Evolutionary conservation across 2,797 vertebrate genomes (phyloP).

Genomic region (Mus minutoides): DNA sequence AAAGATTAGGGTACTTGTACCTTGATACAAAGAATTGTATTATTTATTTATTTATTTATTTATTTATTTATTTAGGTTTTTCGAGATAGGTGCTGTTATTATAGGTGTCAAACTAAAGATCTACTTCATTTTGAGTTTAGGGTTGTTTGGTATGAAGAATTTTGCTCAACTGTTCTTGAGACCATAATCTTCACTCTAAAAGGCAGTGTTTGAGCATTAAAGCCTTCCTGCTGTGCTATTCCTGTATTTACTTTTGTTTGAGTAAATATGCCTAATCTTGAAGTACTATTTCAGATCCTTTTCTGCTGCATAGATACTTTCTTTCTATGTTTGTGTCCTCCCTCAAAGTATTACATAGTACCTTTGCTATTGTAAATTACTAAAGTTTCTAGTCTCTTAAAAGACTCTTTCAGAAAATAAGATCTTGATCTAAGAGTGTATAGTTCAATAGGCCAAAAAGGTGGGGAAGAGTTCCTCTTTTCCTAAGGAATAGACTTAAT

Average conservation of each 20-base stretch:
- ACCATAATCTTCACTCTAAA: slow-evolving; percentile 53
- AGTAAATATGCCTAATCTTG: slow-evolving; percentile 30
- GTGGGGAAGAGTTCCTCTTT: neutral
- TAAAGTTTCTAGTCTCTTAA: slow-evolving; percentile 18
- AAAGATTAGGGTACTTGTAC: slow-evolving; percentile 21
- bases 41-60: no score
- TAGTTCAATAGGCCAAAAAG: neutral
- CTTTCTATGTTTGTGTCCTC: slow-evolving; percentile 53
- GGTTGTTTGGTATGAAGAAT: slow-evolving; percentile 45
- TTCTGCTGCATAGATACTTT: slow-evolving; percentile 60
- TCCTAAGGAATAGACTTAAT: slow-evolving; percentile 11
- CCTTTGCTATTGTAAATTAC: slow-evolving; percentile 56
- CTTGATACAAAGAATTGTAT: slow-evolving; percentile 48
- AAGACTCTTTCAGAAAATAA: slow-evolving; percentile 50
- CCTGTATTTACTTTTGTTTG: slow-evolving; percentile 41
- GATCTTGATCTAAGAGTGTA: neutral
- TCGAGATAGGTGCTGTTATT: neutral
- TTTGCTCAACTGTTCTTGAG: slow-evolving; percentile 51
- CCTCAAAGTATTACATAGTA: slow-evolving; percentile 50
- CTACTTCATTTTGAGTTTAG: neutral
- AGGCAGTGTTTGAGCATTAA: slow-evolving; percentile 39
- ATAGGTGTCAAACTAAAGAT: slow-evolving; percentile 39
- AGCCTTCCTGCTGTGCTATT: slow-evolving; percentile 33
- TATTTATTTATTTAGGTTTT: no score
- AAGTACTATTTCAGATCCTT: slow-evolving; percentile 27